Percentiles rank a stretch among this genome's conserved stretches.
phyloP scores from a whole-genome alignment of 2,888 invertebrate species.

The Nephrotoma guestfalica region DNA sequence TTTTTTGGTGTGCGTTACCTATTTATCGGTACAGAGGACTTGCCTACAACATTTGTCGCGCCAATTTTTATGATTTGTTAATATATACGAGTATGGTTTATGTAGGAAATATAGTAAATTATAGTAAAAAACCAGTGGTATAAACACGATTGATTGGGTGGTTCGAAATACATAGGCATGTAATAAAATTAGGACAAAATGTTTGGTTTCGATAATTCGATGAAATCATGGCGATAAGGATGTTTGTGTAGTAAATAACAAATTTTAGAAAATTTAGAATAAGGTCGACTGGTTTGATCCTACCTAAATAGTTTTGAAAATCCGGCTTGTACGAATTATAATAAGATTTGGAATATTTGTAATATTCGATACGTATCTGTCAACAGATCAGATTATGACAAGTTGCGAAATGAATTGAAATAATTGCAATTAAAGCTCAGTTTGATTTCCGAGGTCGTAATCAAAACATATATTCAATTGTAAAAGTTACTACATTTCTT shows the following conservation, averaged over 20 bases:
- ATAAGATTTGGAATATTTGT: background rate
- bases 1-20: background rate
- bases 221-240: background rate
- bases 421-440: background rate
- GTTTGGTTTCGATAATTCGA: background rate
- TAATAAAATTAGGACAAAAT: background rate
- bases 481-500: background rate
- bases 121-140: background rate
- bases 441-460: background rate
- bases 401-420: background rate
- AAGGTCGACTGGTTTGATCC: background rate
- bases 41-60: background rate
- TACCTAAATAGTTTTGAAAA: background rate
- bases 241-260: background rate
- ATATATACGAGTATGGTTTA: no score
- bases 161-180: background rate
- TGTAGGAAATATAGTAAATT: background rate
- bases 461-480: background rate
- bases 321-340: background rate
- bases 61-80: background rate
- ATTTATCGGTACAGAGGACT: background rate
- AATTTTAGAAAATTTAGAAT: background rate
- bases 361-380: background rate
- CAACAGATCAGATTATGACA: background rate
- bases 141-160: background rate